Conservation (phyloP, 2,888 invertebrate genomes). For the Leptinotarsa juncta region DNA sequence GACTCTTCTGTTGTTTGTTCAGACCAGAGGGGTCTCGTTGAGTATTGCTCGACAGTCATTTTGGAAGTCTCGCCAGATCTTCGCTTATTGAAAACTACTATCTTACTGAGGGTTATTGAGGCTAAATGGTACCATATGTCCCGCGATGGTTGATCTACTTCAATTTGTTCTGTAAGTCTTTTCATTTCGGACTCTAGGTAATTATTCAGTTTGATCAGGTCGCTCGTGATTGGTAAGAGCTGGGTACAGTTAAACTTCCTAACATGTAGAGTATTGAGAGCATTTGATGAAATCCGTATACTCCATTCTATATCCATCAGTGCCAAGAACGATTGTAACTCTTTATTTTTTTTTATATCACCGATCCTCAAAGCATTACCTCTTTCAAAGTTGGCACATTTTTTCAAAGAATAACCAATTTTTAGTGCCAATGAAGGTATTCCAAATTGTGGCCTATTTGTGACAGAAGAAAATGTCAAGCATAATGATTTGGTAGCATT, state of each 20-base stretch:
- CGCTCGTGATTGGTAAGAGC: conserved; percentile 42
- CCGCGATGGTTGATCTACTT: neutral
- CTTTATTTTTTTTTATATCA: conserved; percentile 30
- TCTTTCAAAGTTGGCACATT: conserved; percentile 34
- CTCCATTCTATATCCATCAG: conserved; percentile 43
- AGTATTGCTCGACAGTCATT: conserved; percentile 40
- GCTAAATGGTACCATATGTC: neutral
- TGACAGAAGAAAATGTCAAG: neutral
- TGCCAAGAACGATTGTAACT: conserved; percentile 21
- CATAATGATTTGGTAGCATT: neutral
- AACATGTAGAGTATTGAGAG: conserved; percentile 39
- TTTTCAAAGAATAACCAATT: conserved; percentile 37
- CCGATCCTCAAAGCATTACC: conserved; percentile 28
- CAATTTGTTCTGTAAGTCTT: neutral
- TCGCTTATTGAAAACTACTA: conserved; percentile 46
- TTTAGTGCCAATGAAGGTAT: conserved; percentile 37
- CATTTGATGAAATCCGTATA: conserved; percentile 39
- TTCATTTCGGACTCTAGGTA: neutral
- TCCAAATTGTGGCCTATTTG: conserved; percentile 19
- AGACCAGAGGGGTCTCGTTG: conserved; percentile 38
- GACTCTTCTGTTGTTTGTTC: conserved; percentile 38
- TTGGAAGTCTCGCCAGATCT: conserved; percentile 37
- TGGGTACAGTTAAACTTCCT: conserved; percentile 39
- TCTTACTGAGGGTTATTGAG: conserved; percentile 32
- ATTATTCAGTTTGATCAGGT: conserved; percentile 40